phyloP scores from a whole-genome alignment of 2,888 invertebrate species.

The Sinotaia quadrata region DNA sequence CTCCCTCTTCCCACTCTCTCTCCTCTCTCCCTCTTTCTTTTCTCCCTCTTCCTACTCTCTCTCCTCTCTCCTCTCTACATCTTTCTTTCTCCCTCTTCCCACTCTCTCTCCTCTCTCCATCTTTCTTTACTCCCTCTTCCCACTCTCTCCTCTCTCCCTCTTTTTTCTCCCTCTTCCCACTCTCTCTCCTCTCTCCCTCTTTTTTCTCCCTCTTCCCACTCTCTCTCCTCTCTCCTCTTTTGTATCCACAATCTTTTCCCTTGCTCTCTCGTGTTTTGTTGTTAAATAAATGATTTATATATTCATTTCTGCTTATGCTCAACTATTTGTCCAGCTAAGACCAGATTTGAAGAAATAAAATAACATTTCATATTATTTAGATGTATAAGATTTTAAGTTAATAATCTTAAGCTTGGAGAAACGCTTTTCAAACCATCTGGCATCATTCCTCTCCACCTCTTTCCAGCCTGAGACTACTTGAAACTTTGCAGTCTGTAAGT shows the following conservation, averaged over 20 bases:
- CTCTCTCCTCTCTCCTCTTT: neutral
- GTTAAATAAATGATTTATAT: too few relatives aligned
- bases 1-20: neutral
- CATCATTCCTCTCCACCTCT: too few relatives aligned
- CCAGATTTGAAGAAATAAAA: too few relatives aligned
- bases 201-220: too few relatives aligned
- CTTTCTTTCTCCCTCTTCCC: neutral
- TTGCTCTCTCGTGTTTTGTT: neutral
- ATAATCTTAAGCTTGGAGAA: too few relatives aligned
- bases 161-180: conserved; percentile 6
- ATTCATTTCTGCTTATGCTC: too few relatives aligned
- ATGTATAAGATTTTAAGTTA: too few relatives aligned
- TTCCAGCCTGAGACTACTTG: too few relatives aligned
- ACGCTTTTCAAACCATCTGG: too few relatives aligned
- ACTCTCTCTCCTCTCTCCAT: neutral
- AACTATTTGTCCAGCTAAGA: too few relatives aligned
- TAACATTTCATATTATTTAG: too few relatives aligned
- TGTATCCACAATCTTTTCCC: neutral
- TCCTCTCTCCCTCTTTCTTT: neutral
- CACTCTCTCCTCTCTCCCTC: conserved; percentile 2
- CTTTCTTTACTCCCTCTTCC: neutral
- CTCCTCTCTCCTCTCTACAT: neutral
- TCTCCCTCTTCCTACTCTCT: neutral
- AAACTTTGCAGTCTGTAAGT: too few relatives aligned
- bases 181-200: neutral